Evolutionary conservation across 1,140 invertebrate genomes (phyloP).

Genomic region (Lordiphosa collinella): DNA sequence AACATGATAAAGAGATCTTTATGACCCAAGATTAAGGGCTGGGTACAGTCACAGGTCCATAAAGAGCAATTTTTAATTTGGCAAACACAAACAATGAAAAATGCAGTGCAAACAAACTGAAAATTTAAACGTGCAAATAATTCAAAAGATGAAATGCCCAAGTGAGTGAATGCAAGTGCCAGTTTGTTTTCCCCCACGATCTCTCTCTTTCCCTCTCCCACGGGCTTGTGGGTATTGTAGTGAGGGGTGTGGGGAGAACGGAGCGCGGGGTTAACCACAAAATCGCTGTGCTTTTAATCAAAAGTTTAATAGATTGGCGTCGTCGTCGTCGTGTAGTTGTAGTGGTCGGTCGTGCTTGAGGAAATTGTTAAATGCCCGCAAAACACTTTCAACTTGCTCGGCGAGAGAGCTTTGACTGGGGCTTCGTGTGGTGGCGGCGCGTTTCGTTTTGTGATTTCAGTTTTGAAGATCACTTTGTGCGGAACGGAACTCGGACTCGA

Average conservation of each 20-base stretch:
- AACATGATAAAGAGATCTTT: conserved; percentile 30
- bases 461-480: conserved; percentile 63
- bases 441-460: conserved; percentile 50
- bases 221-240: background rate
- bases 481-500: conserved; percentile 23
- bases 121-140: conserved; percentile 40
- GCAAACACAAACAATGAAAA: conserved; percentile 38
- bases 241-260: background rate
- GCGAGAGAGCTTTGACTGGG: conserved; percentile 6
- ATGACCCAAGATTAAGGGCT: conserved; percentile 23
- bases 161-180: too few relatives aligned
- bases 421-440: conserved; percentile 23
- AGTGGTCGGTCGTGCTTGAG: conserved; percentile 30
- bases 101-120: conserved; percentile 13
- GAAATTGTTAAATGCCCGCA: conserved; percentile 59
- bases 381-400: conserved; percentile 60
- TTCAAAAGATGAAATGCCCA: conserved; percentile 12
- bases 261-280: conserved; percentile 13
- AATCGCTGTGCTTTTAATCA: conserved; percentile 59
- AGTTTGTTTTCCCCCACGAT: background rate
- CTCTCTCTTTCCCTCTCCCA: background rate
- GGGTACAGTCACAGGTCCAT: conserved; percentile 17
- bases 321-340: conserved; percentile 8
- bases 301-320: conserved; percentile 71
- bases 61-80: conserved; percentile 23